These are phyloP conservation scores for Crotalus horridus DNA, from an alignment of 2,113 vertebrate genomes.

Conservation along the genomic window DNA sequence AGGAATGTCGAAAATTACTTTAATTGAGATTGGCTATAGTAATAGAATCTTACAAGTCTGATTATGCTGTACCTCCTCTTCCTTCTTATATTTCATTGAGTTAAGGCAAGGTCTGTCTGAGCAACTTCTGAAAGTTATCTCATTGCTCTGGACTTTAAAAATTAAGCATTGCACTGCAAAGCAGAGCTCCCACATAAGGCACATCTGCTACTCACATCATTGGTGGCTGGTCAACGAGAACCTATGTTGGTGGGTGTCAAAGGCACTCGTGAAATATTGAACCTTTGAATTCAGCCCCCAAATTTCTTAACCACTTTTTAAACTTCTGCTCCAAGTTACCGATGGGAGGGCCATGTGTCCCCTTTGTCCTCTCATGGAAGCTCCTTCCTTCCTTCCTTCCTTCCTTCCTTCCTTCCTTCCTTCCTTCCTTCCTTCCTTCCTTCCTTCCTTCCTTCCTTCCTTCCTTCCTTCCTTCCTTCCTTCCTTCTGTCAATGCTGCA, in stretches of 20 bases:
- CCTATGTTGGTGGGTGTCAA: no score
- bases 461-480: no score
- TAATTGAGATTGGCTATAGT: not conserved
- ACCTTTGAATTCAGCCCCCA: not conserved
- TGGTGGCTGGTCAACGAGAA: no score
- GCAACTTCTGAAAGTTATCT: no score
- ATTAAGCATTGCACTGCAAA: slow-evolving; percentile 65
- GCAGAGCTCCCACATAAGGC: not conserved
- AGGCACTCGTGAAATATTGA: no score
- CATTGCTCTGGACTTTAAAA: no score
- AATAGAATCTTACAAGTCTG: not conserved
- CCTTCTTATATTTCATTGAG: not conserved
- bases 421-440: no score
- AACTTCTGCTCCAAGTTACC: not conserved
- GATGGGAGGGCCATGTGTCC: not conserved
- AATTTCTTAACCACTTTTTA: no score
- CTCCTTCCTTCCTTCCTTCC: not conserved
- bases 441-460: no score
- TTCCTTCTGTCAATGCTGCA: no score
- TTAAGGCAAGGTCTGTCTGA: not conserved
- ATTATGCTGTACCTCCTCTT: not conserved
- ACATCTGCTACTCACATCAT: not conserved
- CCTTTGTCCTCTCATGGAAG: not conserved
- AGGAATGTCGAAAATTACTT: not conserved
- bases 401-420: not conserved